Conservation (phyloP, 1,140 invertebrate species). For the Zaprionus kolodkinae region DNA sequence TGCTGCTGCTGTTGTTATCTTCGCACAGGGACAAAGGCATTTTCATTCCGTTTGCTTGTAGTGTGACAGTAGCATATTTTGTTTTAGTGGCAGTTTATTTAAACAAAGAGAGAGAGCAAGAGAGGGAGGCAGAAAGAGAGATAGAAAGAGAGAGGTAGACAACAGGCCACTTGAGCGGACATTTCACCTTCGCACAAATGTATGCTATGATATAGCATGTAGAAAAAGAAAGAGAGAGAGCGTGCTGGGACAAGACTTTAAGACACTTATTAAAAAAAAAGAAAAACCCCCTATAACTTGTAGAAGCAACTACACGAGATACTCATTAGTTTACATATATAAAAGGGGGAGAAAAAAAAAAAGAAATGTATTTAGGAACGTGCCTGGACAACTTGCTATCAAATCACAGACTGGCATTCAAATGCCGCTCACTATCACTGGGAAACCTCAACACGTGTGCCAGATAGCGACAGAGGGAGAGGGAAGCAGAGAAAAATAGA, state of each 20-base stretch:
- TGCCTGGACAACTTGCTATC: background rate
- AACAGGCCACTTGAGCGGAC: conserved; percentile 41
- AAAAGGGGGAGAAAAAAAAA: too few relatives aligned
- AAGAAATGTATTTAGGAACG: conserved; percentile 21
- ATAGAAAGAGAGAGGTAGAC: background rate
- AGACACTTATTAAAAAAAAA: conserved; percentile 7
- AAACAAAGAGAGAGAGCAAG: conserved; percentile 21
- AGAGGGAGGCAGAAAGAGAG: background rate
- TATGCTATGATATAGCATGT: conserved; percentile 42
- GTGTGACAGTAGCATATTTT: conserved; percentile 69
- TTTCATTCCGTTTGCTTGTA: conserved; percentile 42
- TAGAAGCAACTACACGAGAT: too few relatives aligned
- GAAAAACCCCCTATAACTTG: too few relatives aligned
- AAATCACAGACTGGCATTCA: conserved; percentile 51
- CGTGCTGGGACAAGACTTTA: conserved; percentile 32
- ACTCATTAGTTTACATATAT: too few relatives aligned
- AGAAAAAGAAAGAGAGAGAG: conserved; percentile 33
- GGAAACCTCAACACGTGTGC: conserved; percentile 26
- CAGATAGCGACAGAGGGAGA: background rate
- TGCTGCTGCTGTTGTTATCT: conserved; percentile 54
- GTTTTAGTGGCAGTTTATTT: conserved; percentile 52
- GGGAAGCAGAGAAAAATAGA: too few relatives aligned
- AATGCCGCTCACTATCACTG: conserved; percentile 50
- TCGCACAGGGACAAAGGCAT: conserved; percentile 69
- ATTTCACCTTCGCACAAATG: conserved; percentile 67